Conservation (phyloP, 2,113 vertebrate genomes). For the Myiagra hebetior region DNA sequence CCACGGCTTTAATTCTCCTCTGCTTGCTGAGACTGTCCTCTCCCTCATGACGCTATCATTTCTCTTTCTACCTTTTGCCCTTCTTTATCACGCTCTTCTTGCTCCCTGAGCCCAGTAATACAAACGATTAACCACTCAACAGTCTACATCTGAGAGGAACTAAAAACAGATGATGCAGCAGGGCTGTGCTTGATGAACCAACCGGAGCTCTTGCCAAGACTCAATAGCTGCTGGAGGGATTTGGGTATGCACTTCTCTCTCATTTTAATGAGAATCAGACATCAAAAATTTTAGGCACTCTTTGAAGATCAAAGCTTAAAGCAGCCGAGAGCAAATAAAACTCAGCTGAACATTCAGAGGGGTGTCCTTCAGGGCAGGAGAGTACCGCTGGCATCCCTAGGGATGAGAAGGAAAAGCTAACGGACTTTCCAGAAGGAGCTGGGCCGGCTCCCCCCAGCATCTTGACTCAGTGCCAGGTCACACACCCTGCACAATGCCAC, state of each 20-base stretch:
- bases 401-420: neutral
- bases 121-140: neutral
- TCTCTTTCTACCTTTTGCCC: neutral
- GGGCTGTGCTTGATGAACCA: neutral
- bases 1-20: neutral
- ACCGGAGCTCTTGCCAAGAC: neutral
- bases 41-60: neutral
- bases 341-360: neutral
- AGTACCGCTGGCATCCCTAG: neutral
- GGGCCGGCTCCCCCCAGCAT: neutral
- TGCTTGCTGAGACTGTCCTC: neutral
- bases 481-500: neutral
- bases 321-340: neutral
- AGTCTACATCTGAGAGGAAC: neutral
- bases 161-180: neutral
- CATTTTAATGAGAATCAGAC: conserved; percentile 14
- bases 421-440: neutral
- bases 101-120: neutral
- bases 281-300: neutral
- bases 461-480: neutral
- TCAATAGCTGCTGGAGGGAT: neutral
- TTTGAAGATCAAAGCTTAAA: neutral
- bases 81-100: neutral
- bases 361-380: neutral
- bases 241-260: neutral